phyloP scores from a whole-genome alignment of 2,113 vertebrate species.

The Alexandromys fortis region DNA sequence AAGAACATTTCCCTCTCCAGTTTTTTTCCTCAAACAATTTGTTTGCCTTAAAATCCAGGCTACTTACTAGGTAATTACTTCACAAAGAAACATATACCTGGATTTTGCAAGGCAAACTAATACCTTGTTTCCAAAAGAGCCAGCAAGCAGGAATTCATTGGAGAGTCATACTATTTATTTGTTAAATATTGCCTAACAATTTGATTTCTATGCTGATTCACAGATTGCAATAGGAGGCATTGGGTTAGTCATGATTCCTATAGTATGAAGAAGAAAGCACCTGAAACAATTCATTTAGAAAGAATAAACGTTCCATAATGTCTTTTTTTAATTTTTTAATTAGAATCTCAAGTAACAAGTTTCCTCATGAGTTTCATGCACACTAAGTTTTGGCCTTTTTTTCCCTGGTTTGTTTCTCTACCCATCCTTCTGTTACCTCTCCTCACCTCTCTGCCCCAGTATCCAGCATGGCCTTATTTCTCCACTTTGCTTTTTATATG shows the following conservation, averaged over 20 bases:
- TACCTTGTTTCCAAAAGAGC: background rate
- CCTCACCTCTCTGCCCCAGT: no score
- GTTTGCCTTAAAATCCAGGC: background rate
- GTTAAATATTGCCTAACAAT: background rate
- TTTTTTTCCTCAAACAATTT: background rate
- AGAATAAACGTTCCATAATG: no score
- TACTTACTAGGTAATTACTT: constrained; percentile 1
- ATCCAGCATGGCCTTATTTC: background rate
- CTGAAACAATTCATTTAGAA: background rate
- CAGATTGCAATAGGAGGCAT: background rate
- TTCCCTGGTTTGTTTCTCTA: no score
- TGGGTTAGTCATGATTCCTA: background rate
- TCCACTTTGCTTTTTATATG: background rate
- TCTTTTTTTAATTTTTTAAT: background rate
- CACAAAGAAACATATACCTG: background rate
- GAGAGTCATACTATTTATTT: background rate
- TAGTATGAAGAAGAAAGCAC: background rate
- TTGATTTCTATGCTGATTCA: constrained; percentile 10
- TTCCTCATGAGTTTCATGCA: background rate
- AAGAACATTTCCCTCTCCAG: background rate
- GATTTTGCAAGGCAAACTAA: background rate
- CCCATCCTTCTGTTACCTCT: background rate
- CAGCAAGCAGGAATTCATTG: background rate
- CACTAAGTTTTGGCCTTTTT: background rate
- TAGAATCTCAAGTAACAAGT: background rate